These are phyloP conservation scores for Pteromalus puparum DNA, from an alignment of 1,140 invertebrate genomes.

Conservation along the genomic window DNA sequence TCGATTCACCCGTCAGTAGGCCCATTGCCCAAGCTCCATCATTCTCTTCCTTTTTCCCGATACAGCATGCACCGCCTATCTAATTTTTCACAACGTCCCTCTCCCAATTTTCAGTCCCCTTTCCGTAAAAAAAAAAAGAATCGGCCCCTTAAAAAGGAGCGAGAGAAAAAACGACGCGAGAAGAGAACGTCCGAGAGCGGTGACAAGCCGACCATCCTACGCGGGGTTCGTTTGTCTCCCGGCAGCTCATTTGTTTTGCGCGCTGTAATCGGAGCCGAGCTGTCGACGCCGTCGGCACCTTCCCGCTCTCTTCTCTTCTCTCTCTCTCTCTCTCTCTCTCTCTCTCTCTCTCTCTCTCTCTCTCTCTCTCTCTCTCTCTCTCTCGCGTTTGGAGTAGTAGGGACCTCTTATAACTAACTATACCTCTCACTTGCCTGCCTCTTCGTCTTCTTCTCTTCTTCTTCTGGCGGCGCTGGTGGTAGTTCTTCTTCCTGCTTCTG, in stretches of 20 bases:
- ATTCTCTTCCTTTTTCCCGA: not conserved
- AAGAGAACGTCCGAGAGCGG: slow-evolving; percentile 11
- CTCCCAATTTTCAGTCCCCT: not conserved
- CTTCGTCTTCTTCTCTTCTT: slow-evolving; percentile 26
- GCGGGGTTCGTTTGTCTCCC: slow-evolving; percentile 50
- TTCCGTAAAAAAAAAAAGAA: not conserved
- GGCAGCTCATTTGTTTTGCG: slow-evolving; percentile 65
- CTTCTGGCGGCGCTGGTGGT: not conserved
- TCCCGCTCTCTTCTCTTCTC: too few species aligned
- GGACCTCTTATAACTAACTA: not conserved
- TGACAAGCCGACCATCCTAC: slow-evolving; percentile 29
- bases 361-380: slow-evolving; percentile 7
- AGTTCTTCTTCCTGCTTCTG: slow-evolving; percentile 31
- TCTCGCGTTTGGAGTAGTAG: not conserved
- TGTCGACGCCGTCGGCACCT: slow-evolving; percentile 63
- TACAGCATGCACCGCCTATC: not conserved
- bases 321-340: slow-evolving; percentile 12
- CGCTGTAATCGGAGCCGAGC: slow-evolving; percentile 59
- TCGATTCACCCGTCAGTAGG: not conserved
- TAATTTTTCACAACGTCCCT: slow-evolving; percentile 1
- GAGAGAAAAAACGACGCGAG: not conserved
- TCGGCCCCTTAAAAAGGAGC: not conserved
- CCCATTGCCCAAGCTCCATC: not conserved
- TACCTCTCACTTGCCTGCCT: not conserved
- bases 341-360: not conserved